Evolutionary conservation across 23 tunicate genomes (phyloP).

Genomic region (Halocynthia roretzi): DNA sequence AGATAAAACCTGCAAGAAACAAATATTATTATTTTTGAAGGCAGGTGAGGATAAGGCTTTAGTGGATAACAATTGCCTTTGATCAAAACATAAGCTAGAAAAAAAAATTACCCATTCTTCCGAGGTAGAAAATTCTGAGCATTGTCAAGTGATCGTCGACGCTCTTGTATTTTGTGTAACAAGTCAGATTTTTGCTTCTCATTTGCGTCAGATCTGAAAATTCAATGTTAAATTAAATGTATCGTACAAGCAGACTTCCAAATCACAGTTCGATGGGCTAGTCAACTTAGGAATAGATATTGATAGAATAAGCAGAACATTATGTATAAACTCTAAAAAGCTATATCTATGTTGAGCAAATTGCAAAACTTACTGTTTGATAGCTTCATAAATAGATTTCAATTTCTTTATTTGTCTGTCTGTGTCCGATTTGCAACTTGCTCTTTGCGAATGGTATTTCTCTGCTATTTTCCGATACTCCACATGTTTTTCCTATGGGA

Average conservation of each 20-base stretch:
- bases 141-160: conserved; percentile 35
- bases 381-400: conserved; percentile 31
- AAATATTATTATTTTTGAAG: not conserved
- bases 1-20: conserved; percentile 69
- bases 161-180: conserved; percentile 44
- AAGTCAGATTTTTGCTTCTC: conserved; percentile 39
- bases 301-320: too few relatives aligned
- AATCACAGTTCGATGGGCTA: too few relatives aligned
- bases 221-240: not conserved
- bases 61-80: not conserved
- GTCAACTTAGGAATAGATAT: too few relatives aligned
- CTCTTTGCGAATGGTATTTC: conserved; percentile 47
- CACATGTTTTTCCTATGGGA: conserved; percentile 40
- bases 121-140: conserved; percentile 61
- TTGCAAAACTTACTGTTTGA: conserved; percentile 36
- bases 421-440: conserved; percentile 41
- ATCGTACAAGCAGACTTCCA: not conserved
- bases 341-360: not conserved
- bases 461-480: conserved; percentile 79
- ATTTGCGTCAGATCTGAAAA: conserved; percentile 33
- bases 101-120: conserved; percentile 64
- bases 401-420: conserved; percentile 60
- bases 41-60: too few relatives aligned
- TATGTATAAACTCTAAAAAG: too few relatives aligned
- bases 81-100: not conserved